Base-by-base conservation (phyloP, 2,797 vertebrate species). In the Odontamblyopus rebecca region DNA sequence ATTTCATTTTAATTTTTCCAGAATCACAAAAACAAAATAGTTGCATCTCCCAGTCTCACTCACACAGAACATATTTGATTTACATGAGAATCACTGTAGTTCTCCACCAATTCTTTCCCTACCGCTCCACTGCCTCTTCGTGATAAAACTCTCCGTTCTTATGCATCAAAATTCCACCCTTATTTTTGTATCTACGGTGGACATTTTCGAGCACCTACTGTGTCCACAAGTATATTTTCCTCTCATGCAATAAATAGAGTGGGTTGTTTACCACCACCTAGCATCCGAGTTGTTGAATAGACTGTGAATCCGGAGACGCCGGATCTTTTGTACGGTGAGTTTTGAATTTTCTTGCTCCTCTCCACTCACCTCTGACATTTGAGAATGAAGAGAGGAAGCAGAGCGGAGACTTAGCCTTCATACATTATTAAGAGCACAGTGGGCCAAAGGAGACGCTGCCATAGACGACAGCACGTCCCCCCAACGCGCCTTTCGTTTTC, bases 291-390 rank as follows among this genome's bases (percentile, higher is more conserved):
- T 29, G 51, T 35, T 11, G 5, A 61, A 44, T 0, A 1, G 56
- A 16, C 5, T 61, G 30, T 19, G 64, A 57, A 26, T 53, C 61
- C 51, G 56, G 16, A 7, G 35, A 63, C 6, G 16, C 53, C 48
- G 30, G 19, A 30, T n/a, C n/a, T 53, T 69, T 73, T 1, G 77
- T 72, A 73, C 57, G 27, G 41, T 60, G 69, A 66, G 67, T 74
- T 78, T 57, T 68, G 70, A 57, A 61, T 38, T 76, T 74, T 78
- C 76, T 75, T 72, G 65, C 76, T 86, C 63, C 69, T 78, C 79
- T 57, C 74, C 61, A 54, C 67, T 83, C 79, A 90, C 80, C 84
- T 73, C 79, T 91, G 87, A 89, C 88, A 89, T 91, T 89, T 91
- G 68, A 77, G 82, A 77, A 75, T 75, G 77, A 81, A 67, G 66